phyloP scores from a whole-genome alignment of 2,113 vertebrate genomes.

The Nothoprocta pentlandii region DNA sequence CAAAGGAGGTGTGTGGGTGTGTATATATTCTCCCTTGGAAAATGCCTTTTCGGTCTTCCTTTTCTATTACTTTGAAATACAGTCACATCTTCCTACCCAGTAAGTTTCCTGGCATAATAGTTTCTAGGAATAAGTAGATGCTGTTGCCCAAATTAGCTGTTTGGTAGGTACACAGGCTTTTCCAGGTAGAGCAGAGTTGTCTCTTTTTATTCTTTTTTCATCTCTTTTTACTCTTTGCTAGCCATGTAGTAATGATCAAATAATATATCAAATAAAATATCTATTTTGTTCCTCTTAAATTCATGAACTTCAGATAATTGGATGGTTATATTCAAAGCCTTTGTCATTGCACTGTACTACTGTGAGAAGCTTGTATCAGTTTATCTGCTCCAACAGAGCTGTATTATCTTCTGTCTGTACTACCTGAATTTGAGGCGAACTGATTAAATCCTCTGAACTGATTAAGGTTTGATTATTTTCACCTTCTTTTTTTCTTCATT shows the following conservation, averaged over 20 bases:
- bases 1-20: neutral
- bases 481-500: neutral
- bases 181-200: neutral
- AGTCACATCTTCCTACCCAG: rapidly evolving
- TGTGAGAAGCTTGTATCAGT: neutral
- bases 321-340: neutral
- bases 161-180: neutral
- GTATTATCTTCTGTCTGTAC: neutral
- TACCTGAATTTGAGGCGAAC: neutral
- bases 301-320: neutral
- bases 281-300: neutral
- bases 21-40: neutral
- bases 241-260: neutral
- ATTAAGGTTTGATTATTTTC: neutral
- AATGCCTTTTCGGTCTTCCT: neutral
- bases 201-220: neutral
- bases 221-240: neutral
- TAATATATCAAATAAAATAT: neutral
- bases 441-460: neutral
- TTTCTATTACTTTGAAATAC: neutral
- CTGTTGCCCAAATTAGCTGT: rapidly evolving
- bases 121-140: neutral
- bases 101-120: neutral
- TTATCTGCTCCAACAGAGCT: neutral
- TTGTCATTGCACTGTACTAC: neutral